phyloP scores from a whole-genome alignment of 2,888 invertebrate species.

The Cataglyphis altisquamis region DNA sequence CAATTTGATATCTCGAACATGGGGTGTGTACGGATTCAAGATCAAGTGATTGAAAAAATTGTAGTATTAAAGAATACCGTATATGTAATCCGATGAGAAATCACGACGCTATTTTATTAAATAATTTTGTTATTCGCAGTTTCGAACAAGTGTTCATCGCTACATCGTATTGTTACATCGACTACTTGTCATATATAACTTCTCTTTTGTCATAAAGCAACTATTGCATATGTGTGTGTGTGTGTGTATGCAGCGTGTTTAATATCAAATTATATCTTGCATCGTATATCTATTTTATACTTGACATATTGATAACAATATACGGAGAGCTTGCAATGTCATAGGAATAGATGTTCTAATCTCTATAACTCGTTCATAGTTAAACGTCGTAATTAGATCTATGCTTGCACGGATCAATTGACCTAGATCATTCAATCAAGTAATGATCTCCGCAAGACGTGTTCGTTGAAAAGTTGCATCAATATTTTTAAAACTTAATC shows the following conservation, averaged over 20 bases:
- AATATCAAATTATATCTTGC: constrained; percentile 47
- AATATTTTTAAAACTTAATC: constrained; percentile 3
- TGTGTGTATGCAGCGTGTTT: constrained; percentile 21
- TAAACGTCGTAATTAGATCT: constrained; percentile 25
- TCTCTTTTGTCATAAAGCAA: constrained; percentile 11
- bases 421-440: background rate
- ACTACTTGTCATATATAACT: constrained; percentile 25
- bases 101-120: background rate
- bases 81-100: background rate
- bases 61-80: background rate
- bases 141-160: constrained; percentile 31
- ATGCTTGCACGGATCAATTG: background rate
- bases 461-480: constrained; percentile 3
- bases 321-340: background rate
- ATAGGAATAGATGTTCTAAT: background rate
- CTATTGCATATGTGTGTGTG: background rate
- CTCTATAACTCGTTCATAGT: background rate
- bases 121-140: background rate
- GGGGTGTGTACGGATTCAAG: constrained; percentile 19
- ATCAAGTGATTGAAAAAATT: constrained; percentile 29
- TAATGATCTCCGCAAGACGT: background rate
- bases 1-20: constrained; percentile 52
- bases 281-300: background rate
- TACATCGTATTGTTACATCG: background rate
- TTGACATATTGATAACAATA: constrained; percentile 4